These are phyloP conservation scores for Xyliphius kryptos DNA, from an alignment of 2,113 vertebrate species.

Conservation along the genomic window DNA sequence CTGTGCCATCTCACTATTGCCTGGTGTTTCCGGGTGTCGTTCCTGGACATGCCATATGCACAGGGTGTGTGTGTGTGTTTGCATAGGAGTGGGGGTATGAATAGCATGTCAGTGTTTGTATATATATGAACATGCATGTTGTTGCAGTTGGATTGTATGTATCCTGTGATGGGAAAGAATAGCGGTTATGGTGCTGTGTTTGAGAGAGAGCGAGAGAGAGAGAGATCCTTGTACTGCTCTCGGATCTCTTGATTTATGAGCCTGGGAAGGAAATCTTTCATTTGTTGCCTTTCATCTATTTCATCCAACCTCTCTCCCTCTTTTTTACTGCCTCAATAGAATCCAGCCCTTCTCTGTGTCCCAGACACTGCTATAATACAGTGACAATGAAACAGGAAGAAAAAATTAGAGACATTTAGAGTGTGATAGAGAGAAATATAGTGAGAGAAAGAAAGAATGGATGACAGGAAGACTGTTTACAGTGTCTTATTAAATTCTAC, in stretches of 20 bases:
- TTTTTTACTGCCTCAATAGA: constrained; percentile 27
- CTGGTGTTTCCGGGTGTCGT: constrained; percentile 47
- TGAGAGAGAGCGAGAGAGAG: constrained; percentile 9
- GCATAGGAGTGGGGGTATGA: constrained; percentile 42
- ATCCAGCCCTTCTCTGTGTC: constrained; percentile 31
- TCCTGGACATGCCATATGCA: constrained; percentile 53
- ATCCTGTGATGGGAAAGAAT: constrained; percentile 3
- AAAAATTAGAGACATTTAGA: constrained; percentile 15
- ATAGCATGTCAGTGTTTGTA: constrained; percentile 42
- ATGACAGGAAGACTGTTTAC: too few relatives aligned
- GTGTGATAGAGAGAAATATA: constrained; percentile 14
- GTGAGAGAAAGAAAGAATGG: too few relatives aligned
- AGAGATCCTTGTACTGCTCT: constrained; percentile 38
- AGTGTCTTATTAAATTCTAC: too few relatives aligned
- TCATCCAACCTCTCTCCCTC: constrained; percentile 32
- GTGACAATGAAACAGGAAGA: constrained; percentile 6
- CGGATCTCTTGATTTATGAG: constrained; percentile 53
- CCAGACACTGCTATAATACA: constrained; percentile 14
- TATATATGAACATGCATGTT: constrained; percentile 4
- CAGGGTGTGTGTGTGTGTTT: constrained; percentile 39
- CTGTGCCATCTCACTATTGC: constrained; percentile 43
- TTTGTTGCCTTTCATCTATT: constrained; percentile 61
- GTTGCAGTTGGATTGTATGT: constrained; percentile 7
- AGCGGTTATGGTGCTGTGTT: constrained; percentile 29
- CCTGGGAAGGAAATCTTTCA: constrained; percentile 63